These are phyloP conservation scores for Porites divaricata DNA, from an alignment of 92 coral and sea anemone genomes.

Conservation along the genomic window DNA sequence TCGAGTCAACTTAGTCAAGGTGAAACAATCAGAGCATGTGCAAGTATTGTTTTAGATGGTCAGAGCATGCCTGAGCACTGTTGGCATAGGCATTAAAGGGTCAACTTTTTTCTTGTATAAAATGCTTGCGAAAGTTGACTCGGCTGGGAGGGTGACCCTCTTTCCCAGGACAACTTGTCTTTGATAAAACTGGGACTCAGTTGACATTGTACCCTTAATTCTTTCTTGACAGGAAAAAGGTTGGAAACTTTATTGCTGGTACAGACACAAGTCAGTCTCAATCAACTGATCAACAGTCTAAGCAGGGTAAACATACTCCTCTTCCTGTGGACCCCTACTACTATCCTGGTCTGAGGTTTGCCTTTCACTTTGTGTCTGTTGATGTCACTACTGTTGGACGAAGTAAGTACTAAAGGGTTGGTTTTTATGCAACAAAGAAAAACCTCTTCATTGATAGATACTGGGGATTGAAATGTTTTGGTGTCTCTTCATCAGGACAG, in stretches of 20 bases:
- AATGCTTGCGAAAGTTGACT: too few species aligned
- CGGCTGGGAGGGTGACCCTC: too few species aligned
- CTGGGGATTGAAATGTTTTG: too few species aligned
- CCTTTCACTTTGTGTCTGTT: constrained; percentile 71
- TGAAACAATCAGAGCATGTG: too few species aligned
- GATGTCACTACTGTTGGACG: constrained; percentile 89
- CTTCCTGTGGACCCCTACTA: constrained; percentile 80
- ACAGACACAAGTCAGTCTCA: constrained; percentile 60
- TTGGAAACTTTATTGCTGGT: constrained; percentile 98
- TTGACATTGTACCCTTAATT: background rate
- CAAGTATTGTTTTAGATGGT: too few species aligned
- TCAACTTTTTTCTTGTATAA: too few species aligned
- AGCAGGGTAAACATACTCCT: constrained; percentile 78
- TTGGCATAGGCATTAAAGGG: too few species aligned
- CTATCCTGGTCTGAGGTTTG: constrained; percentile 78
- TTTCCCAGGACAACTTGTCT: too few species aligned
- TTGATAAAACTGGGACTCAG: background rate
- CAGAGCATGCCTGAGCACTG: too few species aligned
- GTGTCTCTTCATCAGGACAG: too few species aligned
- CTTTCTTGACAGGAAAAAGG: constrained; percentile 71
- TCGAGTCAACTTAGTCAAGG: too few species aligned
- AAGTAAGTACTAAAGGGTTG: constrained; percentile 45
- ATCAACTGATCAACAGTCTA: constrained; percentile 43
- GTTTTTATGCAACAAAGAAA: background rate
- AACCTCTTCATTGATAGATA: background rate